Percentiles rank a stretch among this genome's conserved stretches.
Evolutionary conservation across 2,888 invertebrate genomes (phyloP).

Genomic region (Mesochorus sp.): DNA sequence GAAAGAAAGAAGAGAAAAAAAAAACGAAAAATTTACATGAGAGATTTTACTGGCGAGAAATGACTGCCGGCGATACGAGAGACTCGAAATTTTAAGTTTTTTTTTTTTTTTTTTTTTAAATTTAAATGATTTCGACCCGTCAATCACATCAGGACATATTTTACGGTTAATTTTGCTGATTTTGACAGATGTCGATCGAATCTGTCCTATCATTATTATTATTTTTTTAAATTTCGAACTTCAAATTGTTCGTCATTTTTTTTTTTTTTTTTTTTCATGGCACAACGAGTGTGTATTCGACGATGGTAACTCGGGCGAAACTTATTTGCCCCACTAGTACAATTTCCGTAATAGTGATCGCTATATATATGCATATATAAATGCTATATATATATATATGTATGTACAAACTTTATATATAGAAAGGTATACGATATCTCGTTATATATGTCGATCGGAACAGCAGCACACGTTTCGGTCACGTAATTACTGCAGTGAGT

Average conservation of each 20-base stretch:
- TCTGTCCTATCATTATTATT: conserved; percentile 25
- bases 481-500: conserved; percentile 59
- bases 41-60: background rate
- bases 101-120: too few species aligned
- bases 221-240: background rate
- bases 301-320: conserved; percentile 37
- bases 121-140: conserved; percentile 8
- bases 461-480: conserved; percentile 46
- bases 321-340: conserved; percentile 42
- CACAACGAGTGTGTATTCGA: background rate
- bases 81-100: conserved; percentile 40
- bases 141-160: conserved; percentile 47
- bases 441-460: conserved; percentile 41
- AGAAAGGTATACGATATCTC: conserved; percentile 39
- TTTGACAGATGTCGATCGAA: conserved; percentile 57
- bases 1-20: background rate
- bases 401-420: background rate
- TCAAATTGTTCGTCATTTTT: background rate
- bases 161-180: conserved; percentile 62
- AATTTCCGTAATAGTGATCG: background rate
- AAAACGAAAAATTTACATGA: background rate
- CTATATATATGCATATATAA: background rate
- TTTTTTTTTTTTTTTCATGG: background rate
- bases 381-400: background rate
- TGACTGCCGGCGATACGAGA: background rate